Evolutionary conservation across 2,797 vertebrate genomes (phyloP).

Genomic region (Oreortyx pictus): DNA sequence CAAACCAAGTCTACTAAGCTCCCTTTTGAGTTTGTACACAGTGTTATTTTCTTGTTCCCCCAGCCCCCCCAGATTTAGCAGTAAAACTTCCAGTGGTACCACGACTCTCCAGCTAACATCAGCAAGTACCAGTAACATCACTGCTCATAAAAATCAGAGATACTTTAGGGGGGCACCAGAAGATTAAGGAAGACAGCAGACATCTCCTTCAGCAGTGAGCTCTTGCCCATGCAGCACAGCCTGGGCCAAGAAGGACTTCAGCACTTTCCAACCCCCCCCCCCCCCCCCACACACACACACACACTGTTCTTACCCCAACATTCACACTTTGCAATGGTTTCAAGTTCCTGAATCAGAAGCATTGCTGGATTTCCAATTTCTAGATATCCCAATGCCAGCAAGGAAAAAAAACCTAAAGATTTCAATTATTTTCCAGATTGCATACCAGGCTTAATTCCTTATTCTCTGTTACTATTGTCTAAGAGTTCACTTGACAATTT

Average conservation of each 20-base stretch:
- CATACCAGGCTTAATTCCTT: conserved; percentile 56
- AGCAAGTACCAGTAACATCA: background rate
- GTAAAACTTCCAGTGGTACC: background rate
- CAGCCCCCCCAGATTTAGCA: background rate
- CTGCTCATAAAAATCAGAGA: background rate
- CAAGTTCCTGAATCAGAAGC: conserved; percentile 9
- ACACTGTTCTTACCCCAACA: rapidly evolving
- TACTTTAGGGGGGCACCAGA: background rate
- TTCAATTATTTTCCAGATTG: conserved; percentile 38
- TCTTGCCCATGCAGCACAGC: background rate
- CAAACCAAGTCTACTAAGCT: background rate
- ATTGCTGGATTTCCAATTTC: conserved; percentile 39
- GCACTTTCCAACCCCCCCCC: background rate
- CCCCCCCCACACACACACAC: background rate
- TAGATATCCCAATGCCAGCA: background rate
- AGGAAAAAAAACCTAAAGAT: background rate
- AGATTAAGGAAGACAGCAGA: background rate
- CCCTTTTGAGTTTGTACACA: background rate
- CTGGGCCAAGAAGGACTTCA: background rate
- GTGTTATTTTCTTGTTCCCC: background rate
- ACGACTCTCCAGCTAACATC: background rate
- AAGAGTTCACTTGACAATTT: conserved; percentile 23
- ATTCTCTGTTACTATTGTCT: conserved; percentile 40
- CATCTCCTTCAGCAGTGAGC: background rate
- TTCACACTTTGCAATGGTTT: background rate